Evolutionary conservation across 2,113 vertebrate genomes (phyloP).

Genomic region (Enhydra lutris): DNA sequence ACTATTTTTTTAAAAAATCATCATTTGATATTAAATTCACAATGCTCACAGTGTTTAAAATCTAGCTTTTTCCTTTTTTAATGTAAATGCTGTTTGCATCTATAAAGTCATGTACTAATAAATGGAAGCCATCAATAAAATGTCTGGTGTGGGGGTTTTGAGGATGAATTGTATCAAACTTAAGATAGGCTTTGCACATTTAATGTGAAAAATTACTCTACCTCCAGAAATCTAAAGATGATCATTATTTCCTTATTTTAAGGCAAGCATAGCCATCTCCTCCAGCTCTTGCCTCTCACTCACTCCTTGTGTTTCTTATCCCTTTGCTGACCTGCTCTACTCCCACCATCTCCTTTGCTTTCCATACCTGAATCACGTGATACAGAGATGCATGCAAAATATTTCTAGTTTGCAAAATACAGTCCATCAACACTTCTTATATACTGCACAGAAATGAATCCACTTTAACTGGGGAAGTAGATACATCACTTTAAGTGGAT

Average conservation of each 20-base stretch:
- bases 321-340: fast-evolving
- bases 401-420: conserved; percentile 70
- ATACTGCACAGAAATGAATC: conserved; percentile 79
- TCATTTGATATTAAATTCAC: not conserved
- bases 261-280: not conserved
- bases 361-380: conserved; percentile 59
- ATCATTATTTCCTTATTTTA: not conserved
- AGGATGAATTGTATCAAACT: not conserved
- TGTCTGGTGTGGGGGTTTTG: not conserved
- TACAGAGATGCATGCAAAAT: conserved; percentile 68
- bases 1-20: not conserved
- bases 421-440: conserved; percentile 79
- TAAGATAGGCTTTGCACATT: not conserved
- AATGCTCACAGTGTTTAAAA: not conserved
- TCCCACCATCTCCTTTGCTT: not conserved
- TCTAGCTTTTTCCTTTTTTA: not conserved
- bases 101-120: not conserved
- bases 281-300: not conserved
- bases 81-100: not conserved
- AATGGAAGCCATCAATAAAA: not conserved
- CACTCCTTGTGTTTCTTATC: not conserved
- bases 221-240: not conserved
- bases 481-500: conserved; percentile 84
- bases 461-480: conserved; percentile 74
- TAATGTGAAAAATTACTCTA: conserved; percentile 26